Evolutionary conservation across 2,888 invertebrate genomes (phyloP), one percentile per base, ranked within the genome.

Genomic region (Hedya salicella): DNA sequence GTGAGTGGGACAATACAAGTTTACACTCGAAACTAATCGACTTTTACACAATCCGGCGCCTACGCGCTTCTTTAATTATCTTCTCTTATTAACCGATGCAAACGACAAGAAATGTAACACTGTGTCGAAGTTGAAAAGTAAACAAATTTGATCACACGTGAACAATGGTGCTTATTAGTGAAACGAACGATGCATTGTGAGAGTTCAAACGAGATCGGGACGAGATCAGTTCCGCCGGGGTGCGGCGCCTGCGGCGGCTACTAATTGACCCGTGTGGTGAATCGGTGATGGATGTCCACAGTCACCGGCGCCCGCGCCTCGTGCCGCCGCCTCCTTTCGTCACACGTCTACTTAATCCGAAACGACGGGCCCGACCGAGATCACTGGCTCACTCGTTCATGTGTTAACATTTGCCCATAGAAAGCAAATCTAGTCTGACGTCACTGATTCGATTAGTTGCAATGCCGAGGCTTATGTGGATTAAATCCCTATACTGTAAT

Each of bases 201-300:
- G 63, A 70, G 70, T 68, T 71, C 70, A 69, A 73, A 67, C 68
- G 71, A 64, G 71, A 70, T 71, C 75, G 78, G 78, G 72, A 78
- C 75, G 52, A 54, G 44, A 64, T 69, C 59, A 36, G 78, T 78
- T 73, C 70, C 72, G 74, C 65, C 67, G 75, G 74, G 44, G 60
- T 21, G 62, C 67, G 68, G 65, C 67, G 69, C 63, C 68, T 57
- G 62, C 69, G 69, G 62, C 63, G 21, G 46, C 56, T 30, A 39
- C 76, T 90, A 90, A 91, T 90, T 90, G 90, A 86, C 79, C 81
- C 75, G 80, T 85, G 86, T 85, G 78, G 80, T 76, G 80, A 88
- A 91, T 91, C 79, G 79, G 75, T 88, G 88, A 91, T 86, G 80
- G 77, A 91, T 87, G 86, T 80, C 80, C 80, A 75, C 75, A 44